Base-by-base conservation (phyloP, 2,888 invertebrate species). In the Epinotia nisella region DNA sequence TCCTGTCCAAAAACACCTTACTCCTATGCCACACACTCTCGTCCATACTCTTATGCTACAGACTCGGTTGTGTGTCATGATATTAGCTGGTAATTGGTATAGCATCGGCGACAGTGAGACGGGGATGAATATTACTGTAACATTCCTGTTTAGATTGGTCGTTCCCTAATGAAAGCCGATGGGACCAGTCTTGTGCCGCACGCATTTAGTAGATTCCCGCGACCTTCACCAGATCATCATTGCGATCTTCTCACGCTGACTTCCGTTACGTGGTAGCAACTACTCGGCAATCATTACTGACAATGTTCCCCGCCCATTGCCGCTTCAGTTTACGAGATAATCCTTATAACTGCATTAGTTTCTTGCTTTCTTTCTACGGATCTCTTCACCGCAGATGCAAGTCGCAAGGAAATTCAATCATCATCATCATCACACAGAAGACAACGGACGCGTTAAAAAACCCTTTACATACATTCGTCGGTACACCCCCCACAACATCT, bases 171-270 rank as follows among this genome's bases (percentile, higher is more conserved):
- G 49, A 49, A 5, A n/a, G n/a, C n/a, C 45, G 4, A 5, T 49
- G n/a, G 15, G 5, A 45, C 45, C 15, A 7, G 49, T 13, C 13
- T n/a, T 41, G 13, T 13, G 3, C 3, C 13, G 41, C 41, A 1
- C 41, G 3, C 21, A 24, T 24, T 24, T 24, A 24, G 21, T 24
- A 35, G 35, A 59, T 7, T 61, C 15, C 9, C 41, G 45, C 53
- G 9, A 9, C 15, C 45, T 61, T 45, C 45, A 39, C 45, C n/a
- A 49, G 61, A 9, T n/a, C 10, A 24, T 62, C 24, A 24, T 21
- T 62, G 24, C 24, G 62, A 10, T 49, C 21, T 24, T 61, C 62
- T 45, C 49, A 62, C 49, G 49, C 24, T 49, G 24, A 62, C 61
- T 62, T 24, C 41, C 62, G 62, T 49, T 61, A 21, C 60, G 10